Evolutionary conservation across 2,113 vertebrate species (phyloP).

Genomic region (Etheostoma spectabile): DNA sequence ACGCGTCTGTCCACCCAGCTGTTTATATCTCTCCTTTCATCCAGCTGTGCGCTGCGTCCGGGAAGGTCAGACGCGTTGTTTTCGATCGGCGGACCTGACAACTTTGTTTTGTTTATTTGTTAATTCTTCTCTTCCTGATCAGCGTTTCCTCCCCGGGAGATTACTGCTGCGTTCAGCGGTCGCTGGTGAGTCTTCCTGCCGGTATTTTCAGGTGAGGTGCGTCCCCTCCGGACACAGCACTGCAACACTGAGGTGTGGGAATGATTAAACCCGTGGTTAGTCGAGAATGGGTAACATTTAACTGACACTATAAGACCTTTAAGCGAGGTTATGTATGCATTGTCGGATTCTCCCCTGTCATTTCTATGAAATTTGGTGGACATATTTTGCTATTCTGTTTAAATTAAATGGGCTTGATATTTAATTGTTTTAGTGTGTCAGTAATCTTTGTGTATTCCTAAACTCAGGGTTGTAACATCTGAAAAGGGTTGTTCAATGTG

Average conservation of each 20-base stretch:
- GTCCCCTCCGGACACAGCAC: slow-evolving; percentile 10
- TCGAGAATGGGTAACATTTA: neutral
- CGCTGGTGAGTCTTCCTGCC: slow-evolving; percentile 61
- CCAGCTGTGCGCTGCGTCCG: slow-evolving; percentile 26
- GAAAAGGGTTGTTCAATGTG: neutral
- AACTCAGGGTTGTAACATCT: neutral
- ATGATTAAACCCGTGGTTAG: neutral
- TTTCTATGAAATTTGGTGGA: neutral
- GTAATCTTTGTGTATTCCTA: neutral
- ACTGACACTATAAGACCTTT: slow-evolving; percentile 1
- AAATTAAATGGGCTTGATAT: neutral
- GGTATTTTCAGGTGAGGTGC: slow-evolving; percentile 20
- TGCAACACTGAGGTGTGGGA: slow-evolving; percentile 17
- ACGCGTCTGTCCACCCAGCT: neutral
- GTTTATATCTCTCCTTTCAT: neutral
- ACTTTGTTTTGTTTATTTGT: slow-evolving; percentile 19
- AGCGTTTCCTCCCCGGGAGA: neutral
- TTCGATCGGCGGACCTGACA: slow-evolving; percentile 35
- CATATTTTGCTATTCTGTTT: neutral
- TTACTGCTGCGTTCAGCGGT: neutral
- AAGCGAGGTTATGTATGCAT: neutral
- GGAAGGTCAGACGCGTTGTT: slow-evolving; percentile 46
- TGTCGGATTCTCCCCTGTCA: neutral
- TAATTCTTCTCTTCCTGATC: neutral
- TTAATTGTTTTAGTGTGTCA: neutral